Base-by-base conservation (phyloP, 2,797 vertebrate species). In the Lerista edwardsae region DNA sequence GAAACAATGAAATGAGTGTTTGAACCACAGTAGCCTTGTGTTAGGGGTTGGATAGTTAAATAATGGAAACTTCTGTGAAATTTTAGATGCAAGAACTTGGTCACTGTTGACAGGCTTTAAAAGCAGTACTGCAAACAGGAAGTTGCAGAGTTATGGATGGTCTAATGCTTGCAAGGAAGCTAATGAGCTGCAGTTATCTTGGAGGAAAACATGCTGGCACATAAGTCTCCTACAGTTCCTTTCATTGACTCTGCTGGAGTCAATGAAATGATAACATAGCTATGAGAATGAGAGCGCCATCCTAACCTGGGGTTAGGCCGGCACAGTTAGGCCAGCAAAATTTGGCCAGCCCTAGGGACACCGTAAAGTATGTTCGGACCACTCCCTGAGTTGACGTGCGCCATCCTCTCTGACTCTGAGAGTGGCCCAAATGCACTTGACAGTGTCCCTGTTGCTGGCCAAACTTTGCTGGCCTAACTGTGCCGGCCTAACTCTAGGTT, bases 1-100 rank as follows among this genome's bases (percentile, higher is more conserved):
- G 84, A 79, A 88, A 90, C 79, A 91, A 80, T 85, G 89, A 88
- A 83, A 62, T 82, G 82, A 77, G 75, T 85, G 72, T 91, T 74
- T 90, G 82, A 61, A 79, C 74, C 86, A 91, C 88, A 91, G 15
- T 80, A 67, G 86, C 82, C 69, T 61, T 88, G 79, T 91, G 82
- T 89, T 88, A 21, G 27, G 61, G 23, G 36, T 68, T 90, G 75
- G 83, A 75, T 85, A 67, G 84, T 88, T 89, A 84, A 91, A 88
- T 88, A 85, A 71, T 83, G 72, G 85, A 84, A 81, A 72, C 64
- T 76, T 90, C 91, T 87, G 78, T 81, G 75, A 86, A 65, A 83
- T 72, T 47, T 23, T 71, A 69, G n/a, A 83, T 64, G 39, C 25
- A 74, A 82, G 51, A 84, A 9, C 44, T 41, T 65, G 29, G 62